A percentile compares a stretch with the other conserved stretches of the same genome.
These are phyloP conservation scores for Dreissena rostriformis DNA, from an alignment of 1,140 invertebrate species.

Conservation along the genomic window DNA sequence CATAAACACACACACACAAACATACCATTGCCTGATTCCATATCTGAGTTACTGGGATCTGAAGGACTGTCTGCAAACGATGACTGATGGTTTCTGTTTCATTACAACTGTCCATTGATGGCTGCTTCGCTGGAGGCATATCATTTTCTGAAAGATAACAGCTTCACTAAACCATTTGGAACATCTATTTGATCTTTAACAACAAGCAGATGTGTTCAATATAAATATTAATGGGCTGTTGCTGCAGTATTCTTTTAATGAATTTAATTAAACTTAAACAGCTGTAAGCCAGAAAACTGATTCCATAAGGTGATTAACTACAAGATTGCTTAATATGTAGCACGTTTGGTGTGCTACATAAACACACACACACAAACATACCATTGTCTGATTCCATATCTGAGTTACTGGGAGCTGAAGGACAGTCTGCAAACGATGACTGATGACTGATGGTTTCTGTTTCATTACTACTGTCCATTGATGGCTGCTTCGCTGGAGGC, in stretches of 20 bases:
- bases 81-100: not conserved
- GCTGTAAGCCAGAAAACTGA: too few species aligned
- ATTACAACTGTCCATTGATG: slow-evolving; percentile 16
- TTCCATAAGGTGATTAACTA: too few species aligned
- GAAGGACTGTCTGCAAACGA: slow-evolving; percentile 6
- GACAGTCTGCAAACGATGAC: not conserved
- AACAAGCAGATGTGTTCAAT: too few species aligned
- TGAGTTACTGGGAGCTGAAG: not conserved
- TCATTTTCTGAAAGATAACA: slow-evolving; percentile 30
- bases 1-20: slow-evolving; percentile 9
- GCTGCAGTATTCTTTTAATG: too few species aligned
- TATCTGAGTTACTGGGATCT: not conserved
- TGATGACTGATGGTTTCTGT: not conserved
- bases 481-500: slow-evolving; percentile 11
- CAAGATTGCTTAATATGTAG: too few species aligned
- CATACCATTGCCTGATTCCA: slow-evolving; percentile 33
- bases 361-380: slow-evolving; percentile 9
- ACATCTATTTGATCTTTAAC: slow-evolving; percentile 22
- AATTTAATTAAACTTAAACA: too few species aligned
- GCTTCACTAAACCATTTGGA: slow-evolving; percentile 29
- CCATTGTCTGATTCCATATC: slow-evolving; percentile 36
- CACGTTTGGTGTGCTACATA: slow-evolving; percentile 40
- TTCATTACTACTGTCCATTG: slow-evolving; percentile 10
- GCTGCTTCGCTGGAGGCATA: slow-evolving; percentile 6
- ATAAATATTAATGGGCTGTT: too few species aligned